Evolutionary conservation across 2,113 vertebrate species (phyloP).

Genomic region (Gallinago jamesoni): DNA sequence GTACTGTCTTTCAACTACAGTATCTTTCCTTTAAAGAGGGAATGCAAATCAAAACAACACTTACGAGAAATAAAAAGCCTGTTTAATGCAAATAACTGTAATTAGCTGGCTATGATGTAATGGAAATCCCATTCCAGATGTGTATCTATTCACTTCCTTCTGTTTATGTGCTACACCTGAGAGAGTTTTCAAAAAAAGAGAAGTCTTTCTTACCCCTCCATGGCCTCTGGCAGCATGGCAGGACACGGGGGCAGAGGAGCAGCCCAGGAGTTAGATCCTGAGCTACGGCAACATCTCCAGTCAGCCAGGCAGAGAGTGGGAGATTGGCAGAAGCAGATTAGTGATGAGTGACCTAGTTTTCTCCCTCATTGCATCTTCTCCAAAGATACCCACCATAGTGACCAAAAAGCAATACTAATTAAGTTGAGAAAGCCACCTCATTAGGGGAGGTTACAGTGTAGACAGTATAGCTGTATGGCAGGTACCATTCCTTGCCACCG

Average conservation of each 20-base stretch:
- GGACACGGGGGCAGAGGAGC: background rate
- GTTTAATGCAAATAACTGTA: background rate
- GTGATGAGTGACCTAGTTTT: conserved; percentile 27
- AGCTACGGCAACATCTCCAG: background rate
- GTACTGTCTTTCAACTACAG: background rate
- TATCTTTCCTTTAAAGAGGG: background rate
- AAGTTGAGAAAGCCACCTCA: background rate
- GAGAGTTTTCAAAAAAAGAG: background rate
- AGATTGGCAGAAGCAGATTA: background rate
- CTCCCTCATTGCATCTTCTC: background rate
- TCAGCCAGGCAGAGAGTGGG: background rate
- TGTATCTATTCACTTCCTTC: background rate
- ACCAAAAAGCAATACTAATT: background rate
- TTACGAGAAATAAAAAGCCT: background rate
- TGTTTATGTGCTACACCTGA: background rate
- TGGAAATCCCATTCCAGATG: background rate
- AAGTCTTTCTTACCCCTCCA: background rate
- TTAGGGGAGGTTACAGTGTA: background rate
- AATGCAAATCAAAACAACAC: background rate
- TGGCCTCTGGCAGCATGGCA: background rate
- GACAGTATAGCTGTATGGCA: background rate
- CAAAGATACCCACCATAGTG: background rate
- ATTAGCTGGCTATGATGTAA: background rate
- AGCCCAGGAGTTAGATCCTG: background rate
- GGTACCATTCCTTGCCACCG: background rate